Evolutionary conservation across 2,797 vertebrate genomes (phyloP), one percentile per base, ranked within the genome.

Genomic region (Protosalanx chinensis): DNA sequence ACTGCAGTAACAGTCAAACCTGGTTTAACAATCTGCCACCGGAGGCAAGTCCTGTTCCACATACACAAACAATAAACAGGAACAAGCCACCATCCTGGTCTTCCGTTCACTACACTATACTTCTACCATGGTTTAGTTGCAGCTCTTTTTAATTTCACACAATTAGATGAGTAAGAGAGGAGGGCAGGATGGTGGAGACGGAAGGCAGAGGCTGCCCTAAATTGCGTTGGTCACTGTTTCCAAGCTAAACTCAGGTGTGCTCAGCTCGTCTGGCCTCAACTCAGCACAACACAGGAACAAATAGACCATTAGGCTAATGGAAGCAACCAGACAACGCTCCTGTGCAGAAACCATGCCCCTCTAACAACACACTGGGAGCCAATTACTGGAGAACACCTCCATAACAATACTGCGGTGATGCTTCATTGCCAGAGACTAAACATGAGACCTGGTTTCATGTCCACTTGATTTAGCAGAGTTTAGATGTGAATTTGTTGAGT

Each of bases 301-400:
- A 75, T 75, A 57, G 70, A 68, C 67, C 70, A 72, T 75, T 73
- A 72, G 5, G 66, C 72, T 75, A 65, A 72, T 72, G 73, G 73
- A 72, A 77, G 29, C 30, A 53, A 57, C 59, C 65, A 64, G 72
- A 71, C 56, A 64, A 68, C 69, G 72, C 73, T 69, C 72, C 41
- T 78, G 67, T 72, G 68, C 62, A 27, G 61, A 70, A 60, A 41
- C 15, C 66, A 13, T 64, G 37, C 60, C 35, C 35, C 6, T 41
- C 61, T 18, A 66, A 27, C 23, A 71, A 69, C 65, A 72, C 62
- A 60, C 49, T 35, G 67, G 65, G 67, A 70, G 58, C 56, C 69
- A 67, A 68, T 75, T 70, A 75, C 70, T 65, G 65, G 33, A 62
- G 6, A 69, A 68, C 18, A 51, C 41, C 62, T 18, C 60, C 46